Base-by-base conservation (phyloP, 1,140 invertebrate genomes). In the Drosophila virilis region DNA sequence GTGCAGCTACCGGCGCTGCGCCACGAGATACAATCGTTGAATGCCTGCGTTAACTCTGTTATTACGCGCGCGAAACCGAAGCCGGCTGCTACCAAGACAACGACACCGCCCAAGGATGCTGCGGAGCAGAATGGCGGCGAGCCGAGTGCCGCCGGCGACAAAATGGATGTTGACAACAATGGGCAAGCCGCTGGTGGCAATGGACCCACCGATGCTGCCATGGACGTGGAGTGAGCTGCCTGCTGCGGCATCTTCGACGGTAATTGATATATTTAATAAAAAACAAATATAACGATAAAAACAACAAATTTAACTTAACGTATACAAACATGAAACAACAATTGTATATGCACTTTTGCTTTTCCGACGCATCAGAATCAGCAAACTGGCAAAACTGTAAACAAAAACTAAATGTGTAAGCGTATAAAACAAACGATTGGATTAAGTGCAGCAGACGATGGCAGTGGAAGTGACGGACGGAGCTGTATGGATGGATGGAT, bases 1-100 rank as follows among this genome's bases (percentile, higher is more conserved):
- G 94, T 98, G 62, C 95, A 95, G 69, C 94, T 95, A n/a, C 94
- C 95, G 38, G 95, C 97, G 84, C 96, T 98, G 64, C 94, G 95
- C 50, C 93, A 94, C 62, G 95, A 97, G 90, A 94, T 94, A 93
- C 94, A 95, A 48, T 81, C 82, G 0, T 50, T 92, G 15, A 83
- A 78, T 38, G 59, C 81, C 15, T 91, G 91, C 58, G 89, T 92
- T n/a, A 92, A 91, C 64, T 91, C 90, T 32, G 91, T 92, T 7
- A 73, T 92, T n/a, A 92, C 90, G 61, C 88, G 92, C 8, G 90
- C 92, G 74, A 92, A 92, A 85, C 92, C 92, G 45, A 92, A 92
- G 69, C 91, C 92, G 69, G 84, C 92, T 69, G 51, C 80, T 71
- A 46, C 80, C 13, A 86, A 88, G 42, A 73, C 82, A 38, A 61